phyloP scores from a whole-genome alignment of 2,113 vertebrate species.

The Mastomys coucha region DNA sequence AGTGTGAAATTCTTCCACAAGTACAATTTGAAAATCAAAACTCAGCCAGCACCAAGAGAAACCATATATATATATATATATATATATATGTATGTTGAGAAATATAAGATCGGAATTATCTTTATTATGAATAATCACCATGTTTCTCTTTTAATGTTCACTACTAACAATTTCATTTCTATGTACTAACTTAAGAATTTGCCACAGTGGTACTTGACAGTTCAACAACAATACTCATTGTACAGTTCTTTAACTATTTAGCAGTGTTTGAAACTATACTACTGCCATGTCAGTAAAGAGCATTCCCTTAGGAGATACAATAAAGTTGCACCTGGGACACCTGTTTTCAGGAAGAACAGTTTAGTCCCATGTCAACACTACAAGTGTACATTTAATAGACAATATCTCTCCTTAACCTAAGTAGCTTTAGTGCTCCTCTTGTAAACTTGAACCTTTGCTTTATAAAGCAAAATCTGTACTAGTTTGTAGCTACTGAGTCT shows the following conservation, averaged over 20 bases:
- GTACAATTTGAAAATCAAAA: conserved; percentile 54
- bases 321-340: not conserved
- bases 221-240: not conserved
- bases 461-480: not conserved
- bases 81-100: not conserved
- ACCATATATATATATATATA: too few species aligned
- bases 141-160: not conserved
- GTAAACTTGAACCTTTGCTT: not conserved
- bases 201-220: not conserved
- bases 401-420: not conserved
- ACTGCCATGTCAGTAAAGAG: not conserved
- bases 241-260: not conserved
- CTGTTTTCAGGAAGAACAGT: not conserved
- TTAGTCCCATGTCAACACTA: not conserved
- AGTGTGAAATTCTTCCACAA: conserved; percentile 49
- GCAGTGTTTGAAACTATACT: not conserved
- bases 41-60: not conserved
- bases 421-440: not conserved
- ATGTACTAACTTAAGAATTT: not conserved
- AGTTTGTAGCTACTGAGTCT: not conserved
- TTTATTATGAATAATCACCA: not conserved
- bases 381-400: not conserved
- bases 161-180: not conserved
- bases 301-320: not conserved
- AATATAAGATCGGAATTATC: not conserved